Evolutionary conservation across 2,113 vertebrate genomes (phyloP), one percentile per base, ranked within the genome.

Genomic region (Suncus etruscus): DNA sequence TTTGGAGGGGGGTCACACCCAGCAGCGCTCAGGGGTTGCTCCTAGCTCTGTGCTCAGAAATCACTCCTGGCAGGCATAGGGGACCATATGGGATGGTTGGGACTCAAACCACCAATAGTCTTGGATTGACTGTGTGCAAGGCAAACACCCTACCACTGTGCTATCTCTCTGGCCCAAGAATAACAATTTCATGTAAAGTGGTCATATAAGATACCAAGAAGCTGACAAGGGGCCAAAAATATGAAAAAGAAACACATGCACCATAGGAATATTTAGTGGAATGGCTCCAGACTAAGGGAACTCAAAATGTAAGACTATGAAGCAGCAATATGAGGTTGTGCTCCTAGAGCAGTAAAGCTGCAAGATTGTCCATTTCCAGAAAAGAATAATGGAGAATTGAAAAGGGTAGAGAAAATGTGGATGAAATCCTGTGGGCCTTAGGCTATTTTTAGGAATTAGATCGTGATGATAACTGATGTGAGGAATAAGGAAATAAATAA

Each of bases 181-280:
- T 39, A 93, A 86, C 39, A 85, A 85, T 76, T 81, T 81, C 80
- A 81, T 58, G 76, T 48, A 85, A 80, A 20, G 61, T 70, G 8
- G 29, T 50, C 47, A 76, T 58, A 39, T 29, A 58, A 85, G 70
- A 29, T n/a, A 77, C 31, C 50, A 32, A 81, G 45, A 94, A 86
- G 24, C 58, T 78, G 29, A 85, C 24, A 85, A 89, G 2, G 73
- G 29, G 75, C 70, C 76, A 92, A 54, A 87, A 85, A 58, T n/a
- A 88, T 31, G 8, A 91, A 92, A 76, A 12, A 66, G 65, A 81
- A 87, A 22, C 20, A 86, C 51, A 31, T 80, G 20, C 76, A 29
- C 39, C 39, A 47, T 12, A 25, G 15, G 11, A 27, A 77, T 58
- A 85, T 45, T 66, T n/a, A 81, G 31, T 18, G 29, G 3, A 66